Evolutionary conservation across 1,140 invertebrate species (phyloP).

Genomic region (Nasonia vitripennis): DNA sequence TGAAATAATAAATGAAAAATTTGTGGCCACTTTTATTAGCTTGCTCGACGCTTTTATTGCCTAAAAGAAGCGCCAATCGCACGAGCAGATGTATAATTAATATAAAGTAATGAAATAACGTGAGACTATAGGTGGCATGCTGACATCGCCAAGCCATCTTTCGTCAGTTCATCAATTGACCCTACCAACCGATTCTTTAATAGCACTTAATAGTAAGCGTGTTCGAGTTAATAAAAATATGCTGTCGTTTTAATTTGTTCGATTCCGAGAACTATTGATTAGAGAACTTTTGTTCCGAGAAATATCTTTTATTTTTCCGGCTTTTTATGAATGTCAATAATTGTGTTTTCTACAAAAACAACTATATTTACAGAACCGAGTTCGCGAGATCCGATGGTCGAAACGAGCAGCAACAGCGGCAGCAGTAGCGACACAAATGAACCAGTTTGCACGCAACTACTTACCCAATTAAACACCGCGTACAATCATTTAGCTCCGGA

Average conservation of each 20-base stretch:
- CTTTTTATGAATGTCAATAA: not conserved
- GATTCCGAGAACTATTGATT: not conserved
- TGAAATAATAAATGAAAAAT: not conserved
- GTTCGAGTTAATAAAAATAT: constrained; percentile 6
- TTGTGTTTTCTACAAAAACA: not conserved
- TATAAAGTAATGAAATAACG: not conserved
- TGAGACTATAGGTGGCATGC: not conserved
- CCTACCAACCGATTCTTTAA: not conserved
- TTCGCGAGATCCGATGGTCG: constrained; percentile 73
- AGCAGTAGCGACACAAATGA: constrained; percentile 71
- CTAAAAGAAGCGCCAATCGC: not conserved
- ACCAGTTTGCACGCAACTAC: constrained; percentile 72
- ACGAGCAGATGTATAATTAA: not conserved
- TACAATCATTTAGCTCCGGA: constrained; percentile 73
- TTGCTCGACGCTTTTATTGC: not conserved
- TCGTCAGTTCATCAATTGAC: constrained; percentile 36
- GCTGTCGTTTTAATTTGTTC: constrained; percentile 20
- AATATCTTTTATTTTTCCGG: too few relatives aligned
- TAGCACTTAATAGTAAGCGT: constrained; percentile 9
- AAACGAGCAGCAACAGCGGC: constrained; percentile 71
- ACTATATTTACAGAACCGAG: constrained; percentile 66
- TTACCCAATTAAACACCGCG: constrained; percentile 72
- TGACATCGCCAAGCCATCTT: not conserved
- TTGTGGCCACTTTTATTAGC: too few relatives aligned
- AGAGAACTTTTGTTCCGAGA: not conserved